A percentile compares a stretch with the other conserved stretches of the same genome.
Evolutionary conservation across 2,888 invertebrate species (phyloP).

Genomic region (Malacosoma neustria): DNA sequence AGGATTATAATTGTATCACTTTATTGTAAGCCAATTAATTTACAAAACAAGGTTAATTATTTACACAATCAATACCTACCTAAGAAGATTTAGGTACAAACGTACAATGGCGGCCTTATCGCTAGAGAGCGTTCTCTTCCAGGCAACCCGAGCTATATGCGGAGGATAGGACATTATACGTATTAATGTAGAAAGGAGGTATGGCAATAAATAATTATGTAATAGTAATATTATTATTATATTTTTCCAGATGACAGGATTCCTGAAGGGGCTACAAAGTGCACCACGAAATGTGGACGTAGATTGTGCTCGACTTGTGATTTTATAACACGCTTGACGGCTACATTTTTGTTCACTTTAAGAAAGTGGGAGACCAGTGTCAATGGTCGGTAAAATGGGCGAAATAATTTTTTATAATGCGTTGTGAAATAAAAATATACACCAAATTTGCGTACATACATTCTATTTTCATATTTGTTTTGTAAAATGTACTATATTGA

Average conservation of each 20-base stretch:
- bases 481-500: not conserved
- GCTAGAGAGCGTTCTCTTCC: too few relatives aligned
- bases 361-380: constrained; percentile 27
- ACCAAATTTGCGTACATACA: constrained; percentile 44
- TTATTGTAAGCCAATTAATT: too few relatives aligned
- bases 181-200: too few relatives aligned
- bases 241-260: constrained; percentile 69
- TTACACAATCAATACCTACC: too few relatives aligned
- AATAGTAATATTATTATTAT: too few relatives aligned
- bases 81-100: too few relatives aligned
- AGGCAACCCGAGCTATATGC: too few relatives aligned
- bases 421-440: constrained; percentile 58
- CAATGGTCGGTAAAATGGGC: constrained; percentile 33
- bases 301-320: constrained; percentile 47
- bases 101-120: too few relatives aligned
- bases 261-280: constrained; percentile 64
- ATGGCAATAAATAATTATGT: too few relatives aligned
- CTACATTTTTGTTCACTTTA: constrained; percentile 28
- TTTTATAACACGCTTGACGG: constrained; percentile 34
- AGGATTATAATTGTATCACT: too few relatives aligned
- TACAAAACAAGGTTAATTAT: too few relatives aligned
- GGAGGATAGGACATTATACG: too few relatives aligned
- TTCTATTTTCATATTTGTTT: constrained; percentile 17
- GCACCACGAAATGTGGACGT: constrained; percentile 54
- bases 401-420: constrained; percentile 62